Percentiles rank a stretch among this genome's conserved stretches.
Conservation (phyloP, 92 coral and sea anemone species). For the Phenganax subtilis region DNA sequence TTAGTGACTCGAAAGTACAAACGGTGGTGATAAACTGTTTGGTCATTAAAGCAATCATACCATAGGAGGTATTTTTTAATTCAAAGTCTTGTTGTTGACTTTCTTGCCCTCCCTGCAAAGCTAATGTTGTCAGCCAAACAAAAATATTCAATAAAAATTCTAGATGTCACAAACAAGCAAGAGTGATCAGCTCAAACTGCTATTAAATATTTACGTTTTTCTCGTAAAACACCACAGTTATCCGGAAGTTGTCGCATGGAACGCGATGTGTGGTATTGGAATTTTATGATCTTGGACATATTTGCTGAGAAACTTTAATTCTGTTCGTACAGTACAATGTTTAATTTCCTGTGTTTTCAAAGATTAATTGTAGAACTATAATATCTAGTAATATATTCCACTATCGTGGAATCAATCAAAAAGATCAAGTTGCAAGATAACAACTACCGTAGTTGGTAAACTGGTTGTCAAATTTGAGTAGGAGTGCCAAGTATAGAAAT, state of each 20-base stretch:
- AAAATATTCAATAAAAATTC: neutral
- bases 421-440: constrained; percentile 1
- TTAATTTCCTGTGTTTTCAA: constrained; percentile 35
- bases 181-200: neutral
- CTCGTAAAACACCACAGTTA: no score
- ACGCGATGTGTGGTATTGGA: neutral
- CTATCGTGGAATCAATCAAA: neutral
- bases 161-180: constrained; percentile 1
- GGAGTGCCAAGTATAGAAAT: neutral
- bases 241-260: neutral
- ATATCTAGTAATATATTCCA: neutral
- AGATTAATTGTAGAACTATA: neutral
- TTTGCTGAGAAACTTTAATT: neutral
- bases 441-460: neutral
- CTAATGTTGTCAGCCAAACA: constrained; percentile 13
- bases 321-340: neutral
- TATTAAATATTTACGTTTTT: no score
- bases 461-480: constrained; percentile 3
- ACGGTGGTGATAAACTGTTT: neutral
- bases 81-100: constrained; percentile 4
- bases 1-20: neutral
- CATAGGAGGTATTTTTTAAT: constrained; percentile 27
- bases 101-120: constrained; percentile 16
- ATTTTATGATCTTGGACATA: neutral
- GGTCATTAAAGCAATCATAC: neutral